phyloP scores from a whole-genome alignment of 2,113 vertebrate species.

The Percina caprodes region DNA sequence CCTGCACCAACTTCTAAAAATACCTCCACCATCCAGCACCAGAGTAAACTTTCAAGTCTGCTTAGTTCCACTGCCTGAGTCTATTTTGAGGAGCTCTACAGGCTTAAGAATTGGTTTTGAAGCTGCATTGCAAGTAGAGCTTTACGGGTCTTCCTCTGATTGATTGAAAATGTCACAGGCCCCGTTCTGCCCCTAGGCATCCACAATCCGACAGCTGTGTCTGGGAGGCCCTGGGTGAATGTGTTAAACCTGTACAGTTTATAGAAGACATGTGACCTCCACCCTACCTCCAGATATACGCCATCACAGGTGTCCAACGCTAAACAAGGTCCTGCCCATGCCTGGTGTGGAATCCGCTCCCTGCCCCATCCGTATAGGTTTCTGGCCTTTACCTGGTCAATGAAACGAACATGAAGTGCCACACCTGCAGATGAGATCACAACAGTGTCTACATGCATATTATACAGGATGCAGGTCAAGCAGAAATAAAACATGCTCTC shows the following conservation, averaged over 20 bases:
- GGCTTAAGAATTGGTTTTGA: constrained; percentile 66
- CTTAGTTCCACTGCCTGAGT: constrained; percentile 80
- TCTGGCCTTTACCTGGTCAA: neutral
- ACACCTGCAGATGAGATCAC: constrained; percentile 58
- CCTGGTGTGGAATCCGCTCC: constrained; percentile 37
- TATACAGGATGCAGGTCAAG: constrained; percentile 53
- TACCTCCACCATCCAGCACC: constrained; percentile 63
- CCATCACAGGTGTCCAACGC: constrained; percentile 50
- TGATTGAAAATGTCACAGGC: constrained; percentile 67
- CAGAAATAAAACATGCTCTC: constrained; percentile 52
- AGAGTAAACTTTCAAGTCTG: constrained; percentile 80
- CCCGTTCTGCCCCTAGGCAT: constrained; percentile 61
- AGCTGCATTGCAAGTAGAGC: constrained; percentile 59
- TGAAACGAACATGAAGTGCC: constrained; percentile 18
- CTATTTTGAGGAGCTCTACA: constrained; percentile 76
- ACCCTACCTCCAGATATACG: constrained; percentile 57
- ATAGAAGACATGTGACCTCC: constrained; percentile 62
- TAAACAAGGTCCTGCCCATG: neutral
- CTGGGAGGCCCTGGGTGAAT: constrained; percentile 49
- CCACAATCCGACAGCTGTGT: constrained; percentile 70
- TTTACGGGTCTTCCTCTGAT: constrained; percentile 59
- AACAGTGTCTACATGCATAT: constrained; percentile 48
- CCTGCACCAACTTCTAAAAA: constrained; percentile 73
- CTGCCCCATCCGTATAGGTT: neutral
- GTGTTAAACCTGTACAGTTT: constrained; percentile 54